Base-by-base conservation (phyloP, 2,797 vertebrate species). In the Myotis planiceps region DNA sequence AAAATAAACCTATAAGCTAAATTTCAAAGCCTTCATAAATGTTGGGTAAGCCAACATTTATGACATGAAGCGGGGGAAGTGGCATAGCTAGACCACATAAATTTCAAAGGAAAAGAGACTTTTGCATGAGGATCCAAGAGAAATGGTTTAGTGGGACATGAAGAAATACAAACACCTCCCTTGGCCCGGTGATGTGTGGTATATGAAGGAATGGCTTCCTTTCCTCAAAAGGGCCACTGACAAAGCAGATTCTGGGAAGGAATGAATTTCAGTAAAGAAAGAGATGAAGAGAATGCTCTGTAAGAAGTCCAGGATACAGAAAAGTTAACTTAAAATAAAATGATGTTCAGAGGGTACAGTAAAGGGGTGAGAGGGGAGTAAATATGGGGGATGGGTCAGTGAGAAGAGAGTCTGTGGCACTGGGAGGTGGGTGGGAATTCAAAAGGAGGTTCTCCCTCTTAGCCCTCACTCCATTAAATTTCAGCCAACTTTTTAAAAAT, bases 91-190 rank as follows among this genome's bases (percentile, higher is more conserved):
- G 72, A 93, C 29, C 66, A 19, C 86, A 94, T 81, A 90, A 23
- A 81, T 84, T 34, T 90, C 89, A 90, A 85, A 91, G 45, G 72
- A 94, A 94, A 71, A 88, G 27, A 87, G 45, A 83, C 39, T 60
- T 95, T 55, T 53, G n/a, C n/a, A 82, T 55, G 42, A 63, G 18
- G 55, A 72, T 92, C 63, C 71, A 89, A 78, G 39, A 95, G 63
- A 80, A 83, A 93, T 76, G 84, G 74, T 53, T 78, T 53, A 27
- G 69, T 74, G n/a, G 9, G 55, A 86, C 49, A 42, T 37, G 15
- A 90, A 84, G 63, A 92, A 86, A 90, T 23, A 92, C 39, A 68
- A 92, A 94, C 12, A 37, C 47, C 37, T 82, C 76, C 49, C 27
- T 65, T 71, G 58, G 79, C 65, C 34, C 42, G 68, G 69, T 21